Conservation (phyloP, 2,888 invertebrate genomes). For the Allolobophora icterica region DNA sequence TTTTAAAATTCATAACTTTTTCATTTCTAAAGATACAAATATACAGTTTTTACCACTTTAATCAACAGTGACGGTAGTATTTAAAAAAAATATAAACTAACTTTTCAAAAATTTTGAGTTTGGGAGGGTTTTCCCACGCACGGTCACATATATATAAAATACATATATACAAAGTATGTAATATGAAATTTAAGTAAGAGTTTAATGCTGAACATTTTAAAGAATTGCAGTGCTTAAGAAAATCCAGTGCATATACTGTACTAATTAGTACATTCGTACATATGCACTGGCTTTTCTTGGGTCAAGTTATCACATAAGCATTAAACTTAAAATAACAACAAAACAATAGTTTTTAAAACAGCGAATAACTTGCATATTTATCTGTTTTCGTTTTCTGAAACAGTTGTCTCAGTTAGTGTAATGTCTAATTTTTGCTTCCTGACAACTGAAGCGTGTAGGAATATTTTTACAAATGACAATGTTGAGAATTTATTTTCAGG, state of each 20-base stretch:
- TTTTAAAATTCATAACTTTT: no score
- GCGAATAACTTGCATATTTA: neutral
- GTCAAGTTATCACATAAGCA: neutral
- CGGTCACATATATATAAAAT: no score
- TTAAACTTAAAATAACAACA: neutral
- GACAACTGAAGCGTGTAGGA: neutral
- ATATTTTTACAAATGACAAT: neutral
- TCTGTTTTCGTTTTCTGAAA: neutral
- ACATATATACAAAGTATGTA: no score
- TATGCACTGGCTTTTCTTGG: no score
- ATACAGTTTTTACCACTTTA: no score
- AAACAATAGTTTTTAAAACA: neutral
- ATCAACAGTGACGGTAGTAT: no score
- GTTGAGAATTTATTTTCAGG: constrained; percentile 21
- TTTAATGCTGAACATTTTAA: neutral
- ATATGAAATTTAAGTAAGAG: neutral
- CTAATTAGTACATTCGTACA: neutral
- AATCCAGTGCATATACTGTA: neutral
- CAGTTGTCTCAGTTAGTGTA: neutral
- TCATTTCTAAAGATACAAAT: no score
- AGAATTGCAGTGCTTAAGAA: neutral
- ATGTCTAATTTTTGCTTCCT: neutral
- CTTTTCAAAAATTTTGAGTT: no score
- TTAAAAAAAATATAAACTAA: no score
- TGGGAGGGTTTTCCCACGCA: no score